Conservation (phyloP, 2,888 invertebrate genomes). For the Spodoptera picta region DNA sequence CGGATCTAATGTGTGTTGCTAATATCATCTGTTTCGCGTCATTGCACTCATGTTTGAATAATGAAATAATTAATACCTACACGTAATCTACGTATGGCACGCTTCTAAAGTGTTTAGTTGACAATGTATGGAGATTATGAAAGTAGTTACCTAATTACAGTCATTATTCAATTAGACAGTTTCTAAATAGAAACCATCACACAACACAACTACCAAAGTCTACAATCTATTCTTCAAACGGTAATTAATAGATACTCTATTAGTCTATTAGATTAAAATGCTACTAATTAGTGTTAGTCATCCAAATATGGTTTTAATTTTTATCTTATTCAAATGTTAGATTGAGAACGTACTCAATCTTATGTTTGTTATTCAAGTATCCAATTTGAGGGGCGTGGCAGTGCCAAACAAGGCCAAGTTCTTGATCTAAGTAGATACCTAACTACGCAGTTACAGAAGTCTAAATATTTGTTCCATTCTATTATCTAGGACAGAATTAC, state of each 20-base stretch:
- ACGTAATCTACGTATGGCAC: constrained; percentile 16
- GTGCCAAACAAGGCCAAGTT: constrained; percentile 14
- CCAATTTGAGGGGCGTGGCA: constrained; percentile 13
- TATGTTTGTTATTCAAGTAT: constrained; percentile 9
- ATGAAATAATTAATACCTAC: constrained; percentile 41
- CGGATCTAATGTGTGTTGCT: constrained; percentile 62
- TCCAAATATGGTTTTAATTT: background rate
- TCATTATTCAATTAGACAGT: too few species aligned
- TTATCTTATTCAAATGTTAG: constrained; percentile 7
- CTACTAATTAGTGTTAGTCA: background rate
- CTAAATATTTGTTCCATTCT: too few species aligned
- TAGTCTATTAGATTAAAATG: background rate
- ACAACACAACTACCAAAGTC: too few species aligned
- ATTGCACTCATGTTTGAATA: constrained; percentile 57
- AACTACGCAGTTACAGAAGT: background rate
- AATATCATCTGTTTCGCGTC: constrained; percentile 61
- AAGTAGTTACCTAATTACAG: too few species aligned
- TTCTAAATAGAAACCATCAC: too few species aligned
- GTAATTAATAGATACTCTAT: too few species aligned
- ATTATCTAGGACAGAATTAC: too few species aligned
- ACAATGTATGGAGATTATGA: too few species aligned
- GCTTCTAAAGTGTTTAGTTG: too few species aligned
- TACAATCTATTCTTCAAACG: too few species aligned
- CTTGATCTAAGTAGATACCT: constrained; percentile 10
- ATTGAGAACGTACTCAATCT: constrained; percentile 5